Evolutionary conservation across 1,140 invertebrate genomes (phyloP), one percentile per base, ranked within the genome.

Genomic region (Apis dorsata): DNA sequence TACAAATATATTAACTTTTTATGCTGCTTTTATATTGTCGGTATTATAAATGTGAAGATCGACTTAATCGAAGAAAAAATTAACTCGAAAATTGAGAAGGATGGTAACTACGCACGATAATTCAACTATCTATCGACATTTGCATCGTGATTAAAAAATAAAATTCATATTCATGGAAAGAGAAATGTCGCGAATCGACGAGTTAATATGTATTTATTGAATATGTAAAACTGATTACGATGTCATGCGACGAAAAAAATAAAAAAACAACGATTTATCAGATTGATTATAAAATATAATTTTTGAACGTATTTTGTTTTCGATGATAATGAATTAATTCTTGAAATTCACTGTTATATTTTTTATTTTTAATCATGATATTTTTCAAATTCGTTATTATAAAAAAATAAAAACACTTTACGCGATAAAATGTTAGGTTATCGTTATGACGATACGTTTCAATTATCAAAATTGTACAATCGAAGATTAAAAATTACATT

Each of bases 171-270:
- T 15, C 19, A 62, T 34, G 74, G 70, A 70, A 81, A 28, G 24
- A 21, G 10, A 80, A 85, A 85, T 59, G 49, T 49, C 66, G 15
- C 24, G 13, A 17, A 8, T 59, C 49, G 59, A 62, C 19, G 24
- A 63, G 9, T 15, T n/a, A 55, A 85, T 71, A 44, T 44, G 34
- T 79, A 15, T 19, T 62, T 24, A 49, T n/a, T 74, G 68, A 83
- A 82, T 85, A 83, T 83, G 75, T 79, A 85, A 86, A 85, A 79
- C 68, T 60, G 51, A 70, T 82, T 63, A 53, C 12, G 70, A 12
- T 53, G 63, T 15, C 55, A 63, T 5, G 24, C 15, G 24, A 28
- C 19, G 49, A 63, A 15, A 34, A 78, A 65, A 63, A 79, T 70
- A 1, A 53, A 44, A 24, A 57, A 51, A 28, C 24, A 34, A 71